Percentiles rank a stretch among this genome's conserved stretches.
Conservation (phyloP, 2,113 vertebrate species). For the Puma concolor region DNA sequence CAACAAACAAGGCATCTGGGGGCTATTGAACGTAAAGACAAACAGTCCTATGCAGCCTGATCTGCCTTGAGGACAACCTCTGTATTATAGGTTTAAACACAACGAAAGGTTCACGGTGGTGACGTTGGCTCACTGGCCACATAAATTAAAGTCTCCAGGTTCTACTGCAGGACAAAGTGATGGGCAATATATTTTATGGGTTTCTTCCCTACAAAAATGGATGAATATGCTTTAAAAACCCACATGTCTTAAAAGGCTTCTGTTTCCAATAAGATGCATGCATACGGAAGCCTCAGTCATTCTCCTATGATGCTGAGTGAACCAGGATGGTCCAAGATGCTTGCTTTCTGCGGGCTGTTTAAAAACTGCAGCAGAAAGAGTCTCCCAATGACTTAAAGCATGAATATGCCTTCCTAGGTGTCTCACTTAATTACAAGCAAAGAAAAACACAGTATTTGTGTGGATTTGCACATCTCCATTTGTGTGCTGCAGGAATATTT, state of each 20-base stretch:
- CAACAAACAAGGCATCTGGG: neutral
- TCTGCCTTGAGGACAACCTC: fast-evolving
- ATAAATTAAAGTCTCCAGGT: neutral
- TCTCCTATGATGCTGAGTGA: neutral
- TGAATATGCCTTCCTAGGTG: neutral
- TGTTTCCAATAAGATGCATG: neutral
- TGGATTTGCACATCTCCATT: neutral
- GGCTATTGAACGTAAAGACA: neutral
- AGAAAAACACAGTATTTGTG: neutral
- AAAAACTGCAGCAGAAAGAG: neutral
- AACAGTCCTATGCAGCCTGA: fast-evolving
- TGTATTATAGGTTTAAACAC: fast-evolving
- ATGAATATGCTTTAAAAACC: neutral
- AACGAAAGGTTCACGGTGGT: fast-evolving
- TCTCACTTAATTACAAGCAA: neutral
- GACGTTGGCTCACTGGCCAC: fast-evolving
- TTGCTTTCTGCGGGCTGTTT: neutral
- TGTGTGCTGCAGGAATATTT: neutral
- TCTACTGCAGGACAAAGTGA: neutral
- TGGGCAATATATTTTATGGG: neutral
- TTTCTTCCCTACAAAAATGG: neutral
- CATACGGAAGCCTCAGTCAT: neutral
- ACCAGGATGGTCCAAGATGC: fast-evolving
- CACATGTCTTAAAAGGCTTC: neutral
- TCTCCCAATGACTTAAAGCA: neutral